phyloP scores from a whole-genome alignment of 2,888 invertebrate species.

The Leucophenga montana region DNA sequence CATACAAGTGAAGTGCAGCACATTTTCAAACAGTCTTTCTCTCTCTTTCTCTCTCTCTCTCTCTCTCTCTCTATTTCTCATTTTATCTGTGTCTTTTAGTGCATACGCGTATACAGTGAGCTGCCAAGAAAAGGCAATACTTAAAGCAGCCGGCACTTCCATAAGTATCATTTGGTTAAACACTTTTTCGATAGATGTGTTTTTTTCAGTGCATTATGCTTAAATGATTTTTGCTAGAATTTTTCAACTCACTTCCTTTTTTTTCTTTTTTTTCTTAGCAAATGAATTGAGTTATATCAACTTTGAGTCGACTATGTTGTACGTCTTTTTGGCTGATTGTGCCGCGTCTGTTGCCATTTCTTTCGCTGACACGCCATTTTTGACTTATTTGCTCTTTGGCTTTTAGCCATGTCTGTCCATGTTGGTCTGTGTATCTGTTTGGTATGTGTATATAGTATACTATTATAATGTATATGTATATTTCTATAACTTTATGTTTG shows the following conservation, averaged over 20 bases:
- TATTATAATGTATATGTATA: neutral
- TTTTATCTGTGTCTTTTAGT: too few relatives aligned
- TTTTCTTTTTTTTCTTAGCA: constrained; percentile 2
- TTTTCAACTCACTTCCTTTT: neutral
- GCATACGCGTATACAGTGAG: too few relatives aligned
- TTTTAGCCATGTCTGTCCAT: constrained; percentile 7
- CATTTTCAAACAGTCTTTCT: too few relatives aligned
- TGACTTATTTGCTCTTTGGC: constrained; percentile 18
- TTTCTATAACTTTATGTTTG: neutral
- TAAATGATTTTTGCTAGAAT: neutral
- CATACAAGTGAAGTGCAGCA: too few relatives aligned
- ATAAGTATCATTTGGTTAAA: too few relatives aligned
- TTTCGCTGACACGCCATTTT: constrained; percentile 14
- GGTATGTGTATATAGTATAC: neutral
- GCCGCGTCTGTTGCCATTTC: neutral
- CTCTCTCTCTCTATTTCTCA: too few relatives aligned
- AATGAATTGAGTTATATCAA: constrained; percentile 21
- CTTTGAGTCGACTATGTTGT: neutral
- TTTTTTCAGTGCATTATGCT: too few relatives aligned
- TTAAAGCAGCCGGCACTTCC: too few relatives aligned
- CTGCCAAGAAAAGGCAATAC: too few relatives aligned
- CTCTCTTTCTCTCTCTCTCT: too few relatives aligned
- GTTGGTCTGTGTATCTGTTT: neutral
- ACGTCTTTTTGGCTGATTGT: too few relatives aligned
- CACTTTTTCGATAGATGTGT: too few relatives aligned